Base-by-base conservation (phyloP, 2,797 vertebrate species). In the Arrhamphus sclerolepis region DNA sequence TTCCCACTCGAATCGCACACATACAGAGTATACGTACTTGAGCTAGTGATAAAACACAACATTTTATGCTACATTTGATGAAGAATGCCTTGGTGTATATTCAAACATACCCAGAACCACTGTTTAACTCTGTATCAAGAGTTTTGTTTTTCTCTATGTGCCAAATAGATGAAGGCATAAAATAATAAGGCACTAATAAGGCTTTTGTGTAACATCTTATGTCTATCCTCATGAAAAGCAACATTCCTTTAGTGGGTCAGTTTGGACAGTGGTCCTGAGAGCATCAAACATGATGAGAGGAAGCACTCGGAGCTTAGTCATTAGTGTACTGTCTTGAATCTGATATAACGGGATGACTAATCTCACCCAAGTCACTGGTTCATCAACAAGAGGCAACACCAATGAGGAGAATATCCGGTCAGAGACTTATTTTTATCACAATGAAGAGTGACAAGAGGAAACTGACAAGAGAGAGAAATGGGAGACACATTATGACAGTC, bases 311-410 rank as follows among this genome's bases (percentile, higher is more conserved):
- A 84, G 85, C 83, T 76, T 63, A 83, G 81, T 91, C 89, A 91
- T 93, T 92, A 92, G 78, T 80, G 75, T 78, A 83, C 78, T 77
- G 81, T 84, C 82, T 89, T 82, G 76, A 83, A 86, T 89, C 80
- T 90, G 88, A 92, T 92, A 89, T 87, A 91, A 91, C 86, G 80
- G 86, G 86, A 87, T 77, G 86, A 88, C 87, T 90, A 91, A 92
- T 91, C 84, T 72, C 81, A 90, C 89, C 83, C 84, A 82, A 87
- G 82, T 87, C 87, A 88, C 68, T 86, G 84, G 78, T 82, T 90
- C 68, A 77, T 91, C 86, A 87, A 86, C 81, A 87, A 81, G 78
- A 87, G 73, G 86, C 82, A 79, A 86, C 72, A 86, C 73, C 78
- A 75, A 85, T 80, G 86, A 91, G 87, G 70, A 83, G 80, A 76